These are phyloP conservation scores for Macrosiphum euphorbiae DNA, from an alignment of 2,888 invertebrate species.

Conservation along the genomic window DNA sequence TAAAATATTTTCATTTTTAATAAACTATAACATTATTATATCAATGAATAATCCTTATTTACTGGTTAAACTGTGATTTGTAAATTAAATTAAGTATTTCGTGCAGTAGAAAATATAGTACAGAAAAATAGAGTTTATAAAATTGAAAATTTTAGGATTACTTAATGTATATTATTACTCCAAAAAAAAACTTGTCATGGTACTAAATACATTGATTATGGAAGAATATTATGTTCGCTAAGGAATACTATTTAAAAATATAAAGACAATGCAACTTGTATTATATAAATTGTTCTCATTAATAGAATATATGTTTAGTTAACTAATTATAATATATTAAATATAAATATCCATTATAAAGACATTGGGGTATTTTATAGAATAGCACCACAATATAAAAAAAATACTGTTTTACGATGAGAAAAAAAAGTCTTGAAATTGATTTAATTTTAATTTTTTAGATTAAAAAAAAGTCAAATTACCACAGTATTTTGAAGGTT, in stretches of 20 bases:
- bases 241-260: background rate
- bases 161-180: background rate
- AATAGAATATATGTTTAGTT: background rate
- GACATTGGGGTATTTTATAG: background rate
- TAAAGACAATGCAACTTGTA: background rate
- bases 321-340: background rate
- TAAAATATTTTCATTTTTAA: background rate
- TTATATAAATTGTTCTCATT: background rate
- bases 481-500: background rate
- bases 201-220: background rate
- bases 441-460: background rate
- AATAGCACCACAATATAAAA: background rate
- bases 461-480: background rate
- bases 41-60: background rate
- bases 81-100: background rate
- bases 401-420: background rate
- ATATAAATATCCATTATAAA: background rate
- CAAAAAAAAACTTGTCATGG: background rate
- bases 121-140: background rate
- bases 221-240: background rate
- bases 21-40: background rate
- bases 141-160: background rate
- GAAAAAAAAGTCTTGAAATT: background rate
- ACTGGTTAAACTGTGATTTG: background rate
- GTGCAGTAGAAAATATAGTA: background rate